Evolutionary conservation across 2,888 invertebrate genomes (phyloP), one percentile per base, ranked within the genome.

Genomic region (Halocaridina rubra): DNA sequence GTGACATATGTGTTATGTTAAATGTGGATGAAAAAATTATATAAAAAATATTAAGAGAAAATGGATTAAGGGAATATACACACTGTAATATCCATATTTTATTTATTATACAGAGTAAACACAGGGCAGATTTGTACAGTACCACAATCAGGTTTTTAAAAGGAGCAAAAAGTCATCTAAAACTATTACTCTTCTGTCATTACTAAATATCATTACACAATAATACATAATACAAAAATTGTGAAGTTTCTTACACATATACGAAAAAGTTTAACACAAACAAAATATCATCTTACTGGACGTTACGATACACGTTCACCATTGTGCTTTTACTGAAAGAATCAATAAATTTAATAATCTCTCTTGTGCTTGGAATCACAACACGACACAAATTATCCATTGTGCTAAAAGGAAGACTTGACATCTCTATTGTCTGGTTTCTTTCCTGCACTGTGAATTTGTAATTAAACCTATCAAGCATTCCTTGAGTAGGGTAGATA

Each of bases 41-140:
- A 71, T n/a, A 71, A 29, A n/a, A 19, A 27, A n/a, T 71, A 27
- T 30, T 1, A 4, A 33, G 39, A 32, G n/a, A n/a, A n/a, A n/a
- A n/a, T n/a, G n/a, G n/a, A n/a, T n/a, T n/a, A n/a, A 74, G 46
- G 19, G 16, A 74, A 74, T 39, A 39, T 33, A 1, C 19, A 39
- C 24, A 24, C 30, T 19, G 16, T 39, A 39, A 39, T 69, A 67
- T 67, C 76, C 53, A 72, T 81, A 81, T 84, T 84, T 84, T 78
- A 78, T 84, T 86, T 86, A 86, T 86, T 78, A 86, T 82, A 86
- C 86, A 86, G 86, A 82, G 82, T 82, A 86, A 86, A 86, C 82
- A 86, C 80, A 86, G 86, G 86, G 82, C 86, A 86, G 79, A 80
- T 86, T 86, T 86, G 86, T 86, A 86, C 86, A 86, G 82, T 86